Evolutionary conservation across 1,140 invertebrate genomes (phyloP).

Genomic region (Aporrectodea caliginosa): DNA sequence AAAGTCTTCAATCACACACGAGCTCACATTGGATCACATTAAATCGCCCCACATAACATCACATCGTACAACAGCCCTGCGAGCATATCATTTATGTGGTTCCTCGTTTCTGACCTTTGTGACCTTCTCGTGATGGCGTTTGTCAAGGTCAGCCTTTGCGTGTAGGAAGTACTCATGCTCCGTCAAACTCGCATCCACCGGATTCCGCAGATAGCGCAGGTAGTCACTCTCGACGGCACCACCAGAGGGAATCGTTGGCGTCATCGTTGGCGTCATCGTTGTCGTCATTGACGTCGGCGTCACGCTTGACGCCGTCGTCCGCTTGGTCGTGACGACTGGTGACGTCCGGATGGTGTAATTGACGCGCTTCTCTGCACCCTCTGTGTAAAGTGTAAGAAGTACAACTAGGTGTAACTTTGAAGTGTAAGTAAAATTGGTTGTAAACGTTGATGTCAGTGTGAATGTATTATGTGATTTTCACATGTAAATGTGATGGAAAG

Average conservation of each 20-base stretch:
- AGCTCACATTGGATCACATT: too few species aligned
- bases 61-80: too few species aligned
- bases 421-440: too few species aligned
- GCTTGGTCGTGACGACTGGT: background rate
- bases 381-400: too few species aligned
- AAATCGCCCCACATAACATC: too few species aligned
- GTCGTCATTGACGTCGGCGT: conserved; percentile 56
- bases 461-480: too few species aligned
- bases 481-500: too few species aligned
- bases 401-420: too few species aligned
- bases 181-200: conserved; percentile 55
- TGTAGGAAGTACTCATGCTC: conserved; percentile 91
- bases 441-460: too few species aligned
- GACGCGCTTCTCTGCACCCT: background rate
- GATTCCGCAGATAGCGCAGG: conserved; percentile 48
- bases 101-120: conserved; percentile 64
- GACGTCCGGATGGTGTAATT: background rate
- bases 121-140: conserved; percentile 86
- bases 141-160: conserved; percentile 83
- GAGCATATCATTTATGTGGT: too few species aligned
- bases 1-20: too few species aligned
- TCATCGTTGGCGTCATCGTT: conserved; percentile 54
- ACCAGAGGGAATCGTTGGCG: conserved; percentile 55
- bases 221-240: conserved; percentile 56
- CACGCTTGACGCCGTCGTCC: background rate